These are phyloP conservation scores for Neelides folsomi DNA, from an alignment of 2,888 invertebrate species.

Conservation along the genomic window DNA sequence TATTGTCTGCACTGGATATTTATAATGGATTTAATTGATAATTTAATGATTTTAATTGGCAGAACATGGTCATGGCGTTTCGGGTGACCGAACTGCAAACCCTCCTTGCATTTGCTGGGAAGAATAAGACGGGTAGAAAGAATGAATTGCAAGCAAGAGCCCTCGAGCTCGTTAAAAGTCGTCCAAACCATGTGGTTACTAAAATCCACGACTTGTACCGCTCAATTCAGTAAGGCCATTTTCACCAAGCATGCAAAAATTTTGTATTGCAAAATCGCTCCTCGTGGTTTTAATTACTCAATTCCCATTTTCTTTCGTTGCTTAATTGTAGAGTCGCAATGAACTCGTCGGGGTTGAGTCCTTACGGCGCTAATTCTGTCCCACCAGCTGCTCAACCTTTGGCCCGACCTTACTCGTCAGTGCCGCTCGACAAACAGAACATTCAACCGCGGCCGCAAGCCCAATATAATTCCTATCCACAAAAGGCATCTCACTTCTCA, in stretches of 20 bases:
- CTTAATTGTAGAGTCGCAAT: too few relatives aligned
- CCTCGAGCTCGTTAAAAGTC: constrained; percentile 52
- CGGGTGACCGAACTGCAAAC: constrained; percentile 48
- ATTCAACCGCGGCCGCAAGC: too few relatives aligned
- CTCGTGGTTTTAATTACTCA: too few relatives aligned
- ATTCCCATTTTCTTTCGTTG: too few relatives aligned
- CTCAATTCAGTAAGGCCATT: constrained; percentile 45
- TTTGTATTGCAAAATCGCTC: not conserved
- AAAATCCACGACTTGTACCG: constrained; percentile 57
- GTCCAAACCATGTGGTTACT: constrained; percentile 49
- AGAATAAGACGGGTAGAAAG: constrained; percentile 66
- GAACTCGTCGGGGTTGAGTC: too few relatives aligned
- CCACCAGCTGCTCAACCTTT: too few relatives aligned
- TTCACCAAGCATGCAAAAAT: not conserved
- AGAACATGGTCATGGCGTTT: constrained; percentile 51
- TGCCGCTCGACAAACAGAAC: too few relatives aligned
- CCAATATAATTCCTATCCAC: not conserved
- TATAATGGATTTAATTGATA: too few relatives aligned
- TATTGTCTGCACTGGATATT: too few relatives aligned
- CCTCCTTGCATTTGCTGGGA: constrained; percentile 46
- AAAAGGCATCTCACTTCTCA: constrained; percentile 6
- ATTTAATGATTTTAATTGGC: constrained; percentile 18
- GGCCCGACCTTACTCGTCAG: too few relatives aligned
- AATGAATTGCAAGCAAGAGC: constrained; percentile 62
- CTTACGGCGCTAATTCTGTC: too few relatives aligned